Base-by-base conservation (phyloP, 2,888 invertebrate species). In the Parapristionchus giblindavisi region DNA sequence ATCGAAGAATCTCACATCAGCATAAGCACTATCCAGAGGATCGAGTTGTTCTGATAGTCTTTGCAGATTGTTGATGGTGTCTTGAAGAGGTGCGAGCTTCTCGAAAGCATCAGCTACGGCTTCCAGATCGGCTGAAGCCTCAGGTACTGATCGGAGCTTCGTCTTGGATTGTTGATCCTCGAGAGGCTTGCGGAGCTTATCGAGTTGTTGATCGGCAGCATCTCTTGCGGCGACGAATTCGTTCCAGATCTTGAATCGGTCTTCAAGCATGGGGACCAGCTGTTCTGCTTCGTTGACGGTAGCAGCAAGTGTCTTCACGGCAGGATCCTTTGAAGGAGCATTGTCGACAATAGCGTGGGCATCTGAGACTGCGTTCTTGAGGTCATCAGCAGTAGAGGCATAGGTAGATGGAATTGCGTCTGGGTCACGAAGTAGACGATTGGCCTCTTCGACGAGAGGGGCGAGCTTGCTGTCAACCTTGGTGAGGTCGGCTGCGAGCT, bases 1-100 rank as follows among this genome's bases (percentile, higher is more conserved):
- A 61, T 85, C 82, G 70, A 81, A 76, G 79, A 84, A 85, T 43
- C 85, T 81, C 8, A 81, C 78, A 27, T 85, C 85, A 36, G 82
- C 80, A 58, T 78, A 76, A 27, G 77, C 82, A 43, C 76, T 78
- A 61, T 80, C 85, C 51, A 83, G 79, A 68, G 83, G 83, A 43
- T 65, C 65, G 65, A 65, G 65, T 43, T 43, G 65, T 43, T 65
- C 65, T n/a, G 65, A 65, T 21, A 65, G 65, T 40, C 77, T 76
- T 76, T 83, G 81, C 77, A 85, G 77, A 52, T 77, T 75, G 58
- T 52, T 58, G 40, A 78, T 78, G 51, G 77, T 78, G 51, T 71
- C 77, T 54, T 77, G 75, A 40, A 81, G 78, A 36, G 75, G 72
- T 52, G 75, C 65, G 36, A 79, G 51, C 17, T 77, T 76, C 51